Evolutionary conservation across 2,113 vertebrate genomes (phyloP), one percentile per base, ranked within the genome.

Genomic region (Chauna torquata): DNA sequence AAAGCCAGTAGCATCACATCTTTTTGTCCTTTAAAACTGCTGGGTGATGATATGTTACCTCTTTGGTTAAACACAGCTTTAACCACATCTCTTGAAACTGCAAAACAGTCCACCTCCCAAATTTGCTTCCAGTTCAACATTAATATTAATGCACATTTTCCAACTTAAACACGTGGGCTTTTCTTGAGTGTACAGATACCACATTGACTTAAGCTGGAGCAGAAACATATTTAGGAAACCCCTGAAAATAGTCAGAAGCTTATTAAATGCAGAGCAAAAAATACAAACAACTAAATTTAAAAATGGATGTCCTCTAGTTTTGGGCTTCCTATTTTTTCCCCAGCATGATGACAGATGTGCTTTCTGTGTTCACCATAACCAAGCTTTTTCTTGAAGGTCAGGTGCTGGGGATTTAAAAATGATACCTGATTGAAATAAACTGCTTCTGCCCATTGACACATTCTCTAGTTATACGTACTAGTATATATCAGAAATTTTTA

Each of bases 131-230:
- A 89, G 20, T 68, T 95, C 27, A 45, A 42, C 80, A 85, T 94
- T 93, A 52, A 86, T 95, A 93, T 91, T 93, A 91, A 94, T 91
- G 62, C 54, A 85, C 81, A 27, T 93, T 96, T 96, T 94, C 59
- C 66, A 50, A 36, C n/a, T 95, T 95, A 80, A 95, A 84, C 40
- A 30, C 23, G 6, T 34, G 47, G n/a, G 36, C 30, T 94, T 87
- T 92, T 92, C 77, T 87, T 72, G 52, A 81, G 61, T 3, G 32
- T 65, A 57, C 90, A 87, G 88, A 86, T 54, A 44, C 32, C 65
- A 84, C 84, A 68, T 9, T 92, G 69, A 82, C 62, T 97, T 91
- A 92, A 95, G 78, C 42, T 49, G n/a, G 85, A 94, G 62, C 61
- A 95, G 22, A 86, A 90, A 50, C 12, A 0, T 68, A 55, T 90